These are phyloP conservation scores for Drosophila kepulauana DNA, from an alignment of 1,140 invertebrate species.

Conservation along the genomic window DNA sequence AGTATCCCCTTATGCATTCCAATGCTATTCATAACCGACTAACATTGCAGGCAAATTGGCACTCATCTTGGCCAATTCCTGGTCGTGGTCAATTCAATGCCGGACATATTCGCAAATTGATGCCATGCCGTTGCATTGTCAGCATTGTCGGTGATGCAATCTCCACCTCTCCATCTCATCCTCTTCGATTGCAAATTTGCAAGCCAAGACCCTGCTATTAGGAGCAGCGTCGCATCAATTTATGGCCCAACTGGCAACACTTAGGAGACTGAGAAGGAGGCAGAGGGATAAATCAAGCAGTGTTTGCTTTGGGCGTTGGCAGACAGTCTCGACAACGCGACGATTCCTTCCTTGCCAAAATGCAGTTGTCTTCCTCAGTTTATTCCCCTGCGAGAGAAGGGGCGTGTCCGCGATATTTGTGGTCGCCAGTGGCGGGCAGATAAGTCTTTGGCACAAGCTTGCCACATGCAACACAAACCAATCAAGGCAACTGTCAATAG, in stretches of 20 bases:
- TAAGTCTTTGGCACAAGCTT: constrained; percentile 47
- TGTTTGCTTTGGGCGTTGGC: constrained; percentile 73
- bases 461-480: constrained; percentile 72
- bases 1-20: constrained; percentile 16
- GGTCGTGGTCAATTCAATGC: constrained; percentile 29
- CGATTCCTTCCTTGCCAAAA: constrained; percentile 47
- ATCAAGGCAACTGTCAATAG: constrained; percentile 75
- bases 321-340: constrained; percentile 44
- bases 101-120: constrained; percentile 63
- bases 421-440: constrained; percentile 29
- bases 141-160: constrained; percentile 60
- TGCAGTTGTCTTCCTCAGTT: constrained; percentile 69
- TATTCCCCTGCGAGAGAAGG: constrained; percentile 36
- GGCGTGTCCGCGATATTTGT: constrained; percentile 53
- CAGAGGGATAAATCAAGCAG: constrained; percentile 39
- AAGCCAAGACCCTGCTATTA: constrained; percentile 65
- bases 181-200: constrained; percentile 51
- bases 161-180: constrained; percentile 25
- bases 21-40: constrained; percentile 19
- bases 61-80: constrained; percentile 46
- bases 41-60: constrained; percentile 57
- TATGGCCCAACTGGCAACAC: constrained; percentile 35
- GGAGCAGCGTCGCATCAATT: constrained; percentile 54
- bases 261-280: constrained; percentile 19
- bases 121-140: constrained; percentile 42